These are phyloP conservation scores for Carettochelys insculpta DNA, from an alignment of 2,113 vertebrate genomes.

Conservation along the genomic window DNA sequence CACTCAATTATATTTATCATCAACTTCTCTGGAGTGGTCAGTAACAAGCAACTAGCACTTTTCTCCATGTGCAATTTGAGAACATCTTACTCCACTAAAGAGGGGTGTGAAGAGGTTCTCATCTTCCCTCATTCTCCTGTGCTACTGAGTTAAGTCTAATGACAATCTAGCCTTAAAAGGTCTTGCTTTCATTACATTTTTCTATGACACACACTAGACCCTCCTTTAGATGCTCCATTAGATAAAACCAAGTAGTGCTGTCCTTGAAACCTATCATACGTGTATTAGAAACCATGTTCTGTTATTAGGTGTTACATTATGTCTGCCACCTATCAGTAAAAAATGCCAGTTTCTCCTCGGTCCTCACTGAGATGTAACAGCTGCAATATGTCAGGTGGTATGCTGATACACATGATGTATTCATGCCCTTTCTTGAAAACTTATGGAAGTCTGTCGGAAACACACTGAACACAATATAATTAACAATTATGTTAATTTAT, in stretches of 20 bases:
- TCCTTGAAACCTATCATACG: neutral
- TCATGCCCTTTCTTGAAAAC: neutral
- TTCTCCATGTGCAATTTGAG: neutral
- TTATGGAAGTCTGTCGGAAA: neutral
- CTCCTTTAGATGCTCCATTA: neutral
- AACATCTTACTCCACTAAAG: neutral
- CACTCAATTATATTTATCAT: neutral
- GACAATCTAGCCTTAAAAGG: neutral
- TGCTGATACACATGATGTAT: neutral
- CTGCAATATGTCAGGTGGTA: neutral
- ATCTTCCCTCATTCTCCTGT: neutral
- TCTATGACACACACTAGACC: neutral
- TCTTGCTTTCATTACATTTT: neutral
- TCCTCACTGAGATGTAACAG: neutral
- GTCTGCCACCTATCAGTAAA: neutral
- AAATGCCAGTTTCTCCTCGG: neutral
- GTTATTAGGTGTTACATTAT: neutral
- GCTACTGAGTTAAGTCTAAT: neutral
- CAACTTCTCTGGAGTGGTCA: neutral
- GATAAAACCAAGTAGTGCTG: neutral
- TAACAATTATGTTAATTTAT: constrained; percentile 50
- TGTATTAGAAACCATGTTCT: neutral
- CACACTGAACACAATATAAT: neutral
- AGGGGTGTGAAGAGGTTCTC: neutral
- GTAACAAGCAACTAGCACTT: no score